These are phyloP conservation scores for Meganola albula DNA, from an alignment of 2,888 invertebrate species.

Conservation along the genomic window DNA sequence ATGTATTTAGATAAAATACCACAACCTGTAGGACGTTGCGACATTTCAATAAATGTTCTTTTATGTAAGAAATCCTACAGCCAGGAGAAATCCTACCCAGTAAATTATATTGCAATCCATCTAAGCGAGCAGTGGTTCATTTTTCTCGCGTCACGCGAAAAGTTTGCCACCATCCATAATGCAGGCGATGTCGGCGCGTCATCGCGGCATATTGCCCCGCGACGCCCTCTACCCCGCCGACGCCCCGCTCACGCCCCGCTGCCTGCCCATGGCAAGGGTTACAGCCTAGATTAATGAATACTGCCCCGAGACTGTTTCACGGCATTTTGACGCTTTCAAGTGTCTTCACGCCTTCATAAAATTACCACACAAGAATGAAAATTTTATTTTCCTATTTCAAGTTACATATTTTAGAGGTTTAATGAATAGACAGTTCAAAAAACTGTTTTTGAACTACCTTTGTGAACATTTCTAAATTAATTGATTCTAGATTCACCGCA, in stretches of 20 bases:
- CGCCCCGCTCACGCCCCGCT: slow-evolving; percentile 16
- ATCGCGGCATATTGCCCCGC: slow-evolving; percentile 63
- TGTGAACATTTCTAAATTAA: no score
- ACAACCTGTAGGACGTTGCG: no score
- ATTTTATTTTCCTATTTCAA: slow-evolving; percentile 20
- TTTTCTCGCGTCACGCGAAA: slow-evolving; percentile 73
- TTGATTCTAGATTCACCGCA: no score
- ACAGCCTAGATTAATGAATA: slow-evolving; percentile 54
- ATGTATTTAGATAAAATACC: no score
- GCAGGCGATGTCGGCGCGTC: slow-evolving; percentile 72
- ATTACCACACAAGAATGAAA: no score
- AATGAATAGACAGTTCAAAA: no score
- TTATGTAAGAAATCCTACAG: slow-evolving; percentile 11
- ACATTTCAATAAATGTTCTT: slow-evolving; percentile 11
- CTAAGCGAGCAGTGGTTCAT: slow-evolving; percentile 60
- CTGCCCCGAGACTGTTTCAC: slow-evolving; percentile 31
- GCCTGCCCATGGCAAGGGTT: slow-evolving; percentile 48
- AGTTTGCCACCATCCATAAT: slow-evolving; percentile 72
- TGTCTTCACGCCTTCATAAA: slow-evolving; percentile 30
- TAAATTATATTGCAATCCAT: slow-evolving; percentile 63
- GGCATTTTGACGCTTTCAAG: slow-evolving; percentile 29
- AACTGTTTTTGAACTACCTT: no score
- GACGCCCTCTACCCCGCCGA: slow-evolving; percentile 14
- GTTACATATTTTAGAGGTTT: slow-evolving; percentile 18
- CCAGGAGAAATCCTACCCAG: slow-evolving; percentile 33